A percentile compares a stretch with the other conserved stretches of the same genome.
phyloP scores from a whole-genome alignment of 1,140 invertebrate genomes.

The Tetramorium simillimum region DNA sequence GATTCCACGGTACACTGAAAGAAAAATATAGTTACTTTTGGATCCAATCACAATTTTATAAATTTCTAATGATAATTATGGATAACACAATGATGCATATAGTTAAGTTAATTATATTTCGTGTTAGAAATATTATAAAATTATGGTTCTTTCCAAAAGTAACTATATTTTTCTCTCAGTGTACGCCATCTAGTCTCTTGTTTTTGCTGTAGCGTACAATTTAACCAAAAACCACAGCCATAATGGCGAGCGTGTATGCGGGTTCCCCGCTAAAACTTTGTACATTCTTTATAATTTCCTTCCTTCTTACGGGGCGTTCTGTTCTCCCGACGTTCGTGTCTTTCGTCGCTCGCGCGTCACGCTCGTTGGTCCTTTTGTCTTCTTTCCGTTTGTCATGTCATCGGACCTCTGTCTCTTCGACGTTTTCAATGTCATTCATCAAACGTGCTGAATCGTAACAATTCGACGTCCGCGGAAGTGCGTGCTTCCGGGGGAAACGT shows the following conservation, averaged over 20 bases:
- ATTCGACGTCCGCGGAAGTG: constrained; percentile 29
- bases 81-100: no score
- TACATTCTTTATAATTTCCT: constrained; percentile 29
- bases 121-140: no score
- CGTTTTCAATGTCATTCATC: constrained; percentile 44
- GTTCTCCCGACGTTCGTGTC: background rate
- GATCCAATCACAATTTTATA: no score
- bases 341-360: constrained; percentile 28
- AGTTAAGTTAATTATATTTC: no score
- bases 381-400: constrained; percentile 39
- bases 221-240: background rate
- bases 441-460: constrained; percentile 42
- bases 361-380: constrained; percentile 21
- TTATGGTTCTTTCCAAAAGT: no score
- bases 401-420: background rate
- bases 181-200: background rate
- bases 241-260: background rate
- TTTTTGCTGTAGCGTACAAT: background rate
- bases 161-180: no score
- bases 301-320: background rate
- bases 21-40: no score
- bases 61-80: no score
- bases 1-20: background rate
- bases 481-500: constrained; percentile 35
- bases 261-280: background rate